Evolutionary conservation across 2,888 invertebrate genomes (phyloP).

Genomic region (Malacosoma neustria): DNA sequence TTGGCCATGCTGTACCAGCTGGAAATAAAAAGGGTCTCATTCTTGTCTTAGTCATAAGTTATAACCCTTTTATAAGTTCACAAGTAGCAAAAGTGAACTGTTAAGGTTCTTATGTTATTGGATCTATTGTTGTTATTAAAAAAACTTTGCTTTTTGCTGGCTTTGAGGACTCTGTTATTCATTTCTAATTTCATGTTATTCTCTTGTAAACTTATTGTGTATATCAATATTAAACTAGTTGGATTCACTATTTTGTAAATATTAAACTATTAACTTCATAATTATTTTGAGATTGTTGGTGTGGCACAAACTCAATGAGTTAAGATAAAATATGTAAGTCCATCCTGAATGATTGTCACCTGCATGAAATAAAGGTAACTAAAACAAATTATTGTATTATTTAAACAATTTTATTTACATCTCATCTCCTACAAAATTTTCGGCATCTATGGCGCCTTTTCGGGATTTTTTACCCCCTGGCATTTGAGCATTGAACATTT

Average conservation of each 20-base stretch:
- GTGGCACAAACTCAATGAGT: neutral
- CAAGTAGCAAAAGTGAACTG: no score
- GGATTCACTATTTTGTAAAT: conserved; percentile 20
- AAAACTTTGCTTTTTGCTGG: no score
- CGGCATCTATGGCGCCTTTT: conserved; percentile 60
- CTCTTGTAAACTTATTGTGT: no score
- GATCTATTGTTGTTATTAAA: no score
- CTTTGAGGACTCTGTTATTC: no score
- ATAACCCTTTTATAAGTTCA: no score
- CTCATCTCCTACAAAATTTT: conserved; percentile 48
- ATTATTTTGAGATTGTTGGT: conserved; percentile 1
- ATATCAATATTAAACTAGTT: neutral
- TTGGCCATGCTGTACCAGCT: no score
- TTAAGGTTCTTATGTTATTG: no score
- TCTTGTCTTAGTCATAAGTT: no score
- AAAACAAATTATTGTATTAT: conserved; percentile 12
- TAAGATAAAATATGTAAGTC: neutral
- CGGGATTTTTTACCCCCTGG: conserved; percentile 64
- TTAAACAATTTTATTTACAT: conserved; percentile 8
- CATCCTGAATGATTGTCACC: neutral
- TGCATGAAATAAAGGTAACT: conserved; percentile 34
- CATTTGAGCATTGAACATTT: conserved; percentile 52
- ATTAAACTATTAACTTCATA: conserved; percentile 14
- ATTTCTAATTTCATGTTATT: no score
- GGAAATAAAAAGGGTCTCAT: no score